Evolutionary conservation across 2,888 invertebrate genomes (phyloP), one percentile per base, ranked within the genome.

Genomic region (Melieria crassipennis): DNA sequence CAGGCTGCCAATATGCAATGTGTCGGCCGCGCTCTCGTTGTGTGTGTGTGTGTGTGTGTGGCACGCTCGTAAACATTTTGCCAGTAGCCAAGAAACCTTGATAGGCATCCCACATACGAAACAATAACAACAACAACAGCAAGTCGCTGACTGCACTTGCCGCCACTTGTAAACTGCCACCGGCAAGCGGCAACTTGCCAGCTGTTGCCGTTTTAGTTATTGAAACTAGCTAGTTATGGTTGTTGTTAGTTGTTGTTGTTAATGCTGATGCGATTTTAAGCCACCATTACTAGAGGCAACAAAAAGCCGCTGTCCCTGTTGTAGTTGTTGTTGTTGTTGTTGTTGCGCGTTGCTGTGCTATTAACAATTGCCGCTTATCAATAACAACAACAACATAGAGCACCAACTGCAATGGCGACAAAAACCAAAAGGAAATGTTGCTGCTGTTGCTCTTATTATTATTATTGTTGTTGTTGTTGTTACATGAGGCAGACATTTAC

Each of bases 41-140:
- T 58, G 11, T 50, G 50, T 50, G 2, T 11, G 50, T 50, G 9
- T 52, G 52, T 52, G 52, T 6, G 52, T n/a, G n/a, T 52, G 68
- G 45, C 46, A 16, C 42, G 63, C 10, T 11, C 10, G 65, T 61
- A 13, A 42, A 55, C 45, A 58, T 63, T 63, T 71, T 55, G 66
- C 71, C 69, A 10, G 71, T 69, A 73, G 73, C 71, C 43, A 69
- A 45, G 52, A 69, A 69, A 63, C 55, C 69, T 69, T 69, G 69
- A 69, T 69, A 61, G 69, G 69, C 62, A 63, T 63, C 69, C 69
- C 69, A 69, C 69, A 69, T 62, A 63, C 48, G 69, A 69, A 62
- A 50, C 57, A 43, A 3, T 6, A 56, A 58, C 58, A 52, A 58
- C 52, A 55, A n/a, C 6, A 58, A 47, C 57, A 47, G 16, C 7